Base-by-base conservation (phyloP, 2,797 vertebrate genomes). In the Peromyscus eremicus region DNA sequence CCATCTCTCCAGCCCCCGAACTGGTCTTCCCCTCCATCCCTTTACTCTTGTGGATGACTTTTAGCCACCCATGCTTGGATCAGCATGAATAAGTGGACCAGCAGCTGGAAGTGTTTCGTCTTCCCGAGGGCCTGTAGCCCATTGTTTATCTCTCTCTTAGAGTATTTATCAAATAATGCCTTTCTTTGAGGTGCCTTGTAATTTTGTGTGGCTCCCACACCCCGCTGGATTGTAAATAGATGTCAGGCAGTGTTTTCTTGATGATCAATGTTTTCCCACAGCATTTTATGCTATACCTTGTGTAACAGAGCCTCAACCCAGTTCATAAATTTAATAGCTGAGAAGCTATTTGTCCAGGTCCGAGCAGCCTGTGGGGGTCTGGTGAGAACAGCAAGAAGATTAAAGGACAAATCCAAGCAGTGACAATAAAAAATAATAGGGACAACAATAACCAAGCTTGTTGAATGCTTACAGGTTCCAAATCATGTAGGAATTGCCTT, bases 281-380 rank as follows among this genome's bases (percentile, higher is more conserved):
- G 77, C 52, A 60, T 93, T 96, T 96, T 46, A 32, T 40, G 77
- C 75, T 93, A 5, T 86, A 62, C 37, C 2, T 86, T 62, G 25
- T 11, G 43, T 19, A 94, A 23, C 10, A 79, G 37, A 93, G 43
- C 29, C 55, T 93, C 37, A 60, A 46, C 85, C 10, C 13, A 71
- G 82, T 86, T 89, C n/a, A 92, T 92, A 91, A 76, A 75, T 93
- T 94, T 46, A 95, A 94, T 93, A 85, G 9, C 13, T 40, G 68
- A 79, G 57, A 88, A 46, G 64, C 95, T 82, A 93, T 92, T 92
- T 97, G 37, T 95, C 40, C 8, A 88, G 68, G 68, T 68, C 52
- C 80, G 71, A 60, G 64, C 25, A 89, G 57, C 23, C 88, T 49
- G 14, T 27, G 49, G 37, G 37, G 37, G 8, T 75, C 9, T 34